Evolutionary conservation across 2,888 invertebrate species (phyloP), one percentile per base, ranked within the genome.

Genomic region (Vanessa cardui): DNA sequence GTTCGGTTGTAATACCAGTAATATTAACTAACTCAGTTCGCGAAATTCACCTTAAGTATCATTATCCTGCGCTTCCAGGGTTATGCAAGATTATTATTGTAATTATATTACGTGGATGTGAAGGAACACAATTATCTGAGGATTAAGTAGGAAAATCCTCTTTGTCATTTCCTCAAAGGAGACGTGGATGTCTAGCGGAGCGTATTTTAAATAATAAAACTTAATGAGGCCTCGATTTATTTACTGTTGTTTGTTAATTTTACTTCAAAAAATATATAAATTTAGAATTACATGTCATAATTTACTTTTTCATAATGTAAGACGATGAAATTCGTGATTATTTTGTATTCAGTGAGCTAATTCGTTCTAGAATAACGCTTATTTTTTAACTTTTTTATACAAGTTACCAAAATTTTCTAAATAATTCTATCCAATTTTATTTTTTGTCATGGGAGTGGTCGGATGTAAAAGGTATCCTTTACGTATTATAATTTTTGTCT

Each of bases 121-220:
- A 58, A 60, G 44, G 18, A 46, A 66, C 56, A 50, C 66, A 69
- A 69, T 69, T 56, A 66, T 58, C 64, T 61, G 16, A 56, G 52
- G 63, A 70, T 63, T 67, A 61, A 46, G 7, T 50, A 31, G 44
- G 21, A n/a, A 58, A 49, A 67, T 58, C 58, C 44, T 62, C 64
- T 67, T 67, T 62, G 61, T 64, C 46, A 39, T 64, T 64, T 64
- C 67, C 26, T 65, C 62, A 45, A 64, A 66, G 46, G 44, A 54
- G n/a, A 20, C 52, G 6, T n/a, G 44, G 58, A 49, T 45, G 49
- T 39, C 46, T 18, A 33, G 26, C 46, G 52, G 45, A 62, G 62
- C 50, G 45, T 33, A 66, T 62, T 62, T 66, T 44, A 21, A 56
- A 60, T 61, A 47, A 45, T 65, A 58, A 50, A 39, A 49, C 15